Evolutionary conservation across 2,797 vertebrate genomes (phyloP).

Genomic region (Macrochelys suwanniensis): DNA sequence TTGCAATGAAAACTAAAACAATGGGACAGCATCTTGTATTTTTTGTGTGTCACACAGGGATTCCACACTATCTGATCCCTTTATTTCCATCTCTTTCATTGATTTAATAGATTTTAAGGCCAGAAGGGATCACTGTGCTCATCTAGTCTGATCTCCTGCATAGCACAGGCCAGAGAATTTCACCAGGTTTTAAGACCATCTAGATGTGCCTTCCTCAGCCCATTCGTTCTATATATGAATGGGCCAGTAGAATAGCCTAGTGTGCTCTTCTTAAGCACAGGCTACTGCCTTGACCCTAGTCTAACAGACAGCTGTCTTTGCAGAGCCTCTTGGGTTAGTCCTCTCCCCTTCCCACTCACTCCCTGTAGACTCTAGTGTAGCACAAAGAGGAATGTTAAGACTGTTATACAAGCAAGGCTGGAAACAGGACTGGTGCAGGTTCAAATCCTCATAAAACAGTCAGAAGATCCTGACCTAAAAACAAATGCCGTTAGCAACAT

Average conservation of each 20-base stretch:
- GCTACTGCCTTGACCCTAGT: not conserved
- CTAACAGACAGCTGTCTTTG: not conserved
- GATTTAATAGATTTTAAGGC: not conserved
- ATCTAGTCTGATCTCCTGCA: accelerated
- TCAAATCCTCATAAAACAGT: not conserved
- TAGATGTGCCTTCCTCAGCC: not conserved
- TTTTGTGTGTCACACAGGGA: not conserved
- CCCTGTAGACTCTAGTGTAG: not conserved
- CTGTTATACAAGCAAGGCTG: not conserved
- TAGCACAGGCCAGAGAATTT: not conserved
- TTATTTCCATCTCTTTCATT: not conserved
- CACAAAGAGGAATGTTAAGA: not conserved
- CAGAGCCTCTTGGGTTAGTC: not conserved
- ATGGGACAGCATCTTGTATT: not conserved
- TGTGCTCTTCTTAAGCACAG: not conserved
- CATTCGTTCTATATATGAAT: not conserved
- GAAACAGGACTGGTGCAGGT: not conserved
- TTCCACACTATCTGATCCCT: not conserved
- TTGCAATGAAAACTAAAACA: accelerated
- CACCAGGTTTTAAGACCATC: not conserved
- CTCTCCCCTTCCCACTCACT: not conserved
- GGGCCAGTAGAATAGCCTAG: not conserved
- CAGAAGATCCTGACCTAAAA: not conserved
- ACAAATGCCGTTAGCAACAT: not conserved
- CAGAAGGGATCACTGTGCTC: not conserved